phyloP scores from a whole-genome alignment of 2,797 vertebrate genomes.

The Phalanger gymnotis region DNA sequence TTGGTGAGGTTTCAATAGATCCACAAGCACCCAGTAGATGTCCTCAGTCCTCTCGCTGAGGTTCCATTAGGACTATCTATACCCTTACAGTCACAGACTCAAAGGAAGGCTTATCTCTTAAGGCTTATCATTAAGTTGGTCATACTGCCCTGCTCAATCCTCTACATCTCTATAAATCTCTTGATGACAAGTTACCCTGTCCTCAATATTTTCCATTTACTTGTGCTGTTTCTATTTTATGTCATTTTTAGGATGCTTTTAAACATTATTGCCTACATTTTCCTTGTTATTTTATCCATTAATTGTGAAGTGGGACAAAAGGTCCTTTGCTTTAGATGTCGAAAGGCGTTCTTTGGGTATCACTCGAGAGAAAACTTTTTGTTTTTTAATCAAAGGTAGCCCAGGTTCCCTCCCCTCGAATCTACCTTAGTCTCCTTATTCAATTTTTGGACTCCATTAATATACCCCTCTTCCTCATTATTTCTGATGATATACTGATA shows the following conservation, averaged over 20 bases:
- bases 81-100: not conserved
- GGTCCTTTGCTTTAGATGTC: not conserved
- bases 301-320: not conserved
- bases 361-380: conserved; percentile 22
- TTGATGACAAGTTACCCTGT: conserved; percentile 1
- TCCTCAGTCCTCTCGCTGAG: not conserved
- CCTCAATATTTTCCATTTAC: not conserved
- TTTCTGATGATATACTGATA: not conserved
- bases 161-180: not conserved
- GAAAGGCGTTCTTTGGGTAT: not conserved
- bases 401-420: not conserved
- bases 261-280: not conserved
- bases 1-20: not conserved
- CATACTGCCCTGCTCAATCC: not conserved
- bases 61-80: not conserved
- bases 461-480: not conserved
- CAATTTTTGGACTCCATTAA: not conserved
- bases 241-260: not conserved
- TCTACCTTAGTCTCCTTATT: not conserved
- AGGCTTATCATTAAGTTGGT: not conserved
- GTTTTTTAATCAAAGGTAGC: conserved; percentile 6
- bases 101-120: not conserved
- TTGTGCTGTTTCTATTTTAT: not conserved
- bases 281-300: not conserved
- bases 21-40: not conserved